Evolutionary conservation across 2,113 vertebrate genomes (phyloP).

Genomic region (Alethe diademata): DNA sequence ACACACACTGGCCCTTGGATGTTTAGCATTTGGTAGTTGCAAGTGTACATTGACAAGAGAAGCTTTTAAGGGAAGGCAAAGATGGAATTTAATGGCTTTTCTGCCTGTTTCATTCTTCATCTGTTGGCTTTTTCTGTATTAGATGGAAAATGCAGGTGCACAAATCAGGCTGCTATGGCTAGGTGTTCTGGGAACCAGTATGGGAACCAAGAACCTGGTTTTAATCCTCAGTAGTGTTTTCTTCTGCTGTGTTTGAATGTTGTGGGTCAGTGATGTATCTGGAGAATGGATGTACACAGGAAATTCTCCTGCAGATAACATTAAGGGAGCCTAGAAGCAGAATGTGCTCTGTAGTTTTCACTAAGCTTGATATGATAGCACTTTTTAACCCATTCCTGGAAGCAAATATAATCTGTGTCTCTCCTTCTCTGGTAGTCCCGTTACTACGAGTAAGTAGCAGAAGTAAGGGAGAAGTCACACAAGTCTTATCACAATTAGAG

Average conservation of each 20-base stretch:
- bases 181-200: background rate
- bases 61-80: background rate
- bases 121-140: background rate
- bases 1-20: background rate
- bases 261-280: background rate
- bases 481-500: slow-evolving; percentile 36
- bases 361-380: background rate
- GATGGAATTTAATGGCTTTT: background rate
- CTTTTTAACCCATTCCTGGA: background rate
- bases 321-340: background rate
- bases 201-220: background rate
- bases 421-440: background rate
- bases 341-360: background rate
- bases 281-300: background rate
- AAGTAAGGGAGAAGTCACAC: slow-evolving; percentile 38
- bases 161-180: background rate
- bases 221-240: background rate
- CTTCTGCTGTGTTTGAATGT: background rate
- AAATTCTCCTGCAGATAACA: background rate
- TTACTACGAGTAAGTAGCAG: background rate
- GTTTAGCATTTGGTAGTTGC: background rate
- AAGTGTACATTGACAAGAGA: fast-evolving
- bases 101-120: background rate
- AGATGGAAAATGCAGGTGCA: background rate
- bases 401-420: background rate